Evolutionary conservation across 2,888 invertebrate species (phyloP).

Genomic region (Drosophila emarginata): DNA sequence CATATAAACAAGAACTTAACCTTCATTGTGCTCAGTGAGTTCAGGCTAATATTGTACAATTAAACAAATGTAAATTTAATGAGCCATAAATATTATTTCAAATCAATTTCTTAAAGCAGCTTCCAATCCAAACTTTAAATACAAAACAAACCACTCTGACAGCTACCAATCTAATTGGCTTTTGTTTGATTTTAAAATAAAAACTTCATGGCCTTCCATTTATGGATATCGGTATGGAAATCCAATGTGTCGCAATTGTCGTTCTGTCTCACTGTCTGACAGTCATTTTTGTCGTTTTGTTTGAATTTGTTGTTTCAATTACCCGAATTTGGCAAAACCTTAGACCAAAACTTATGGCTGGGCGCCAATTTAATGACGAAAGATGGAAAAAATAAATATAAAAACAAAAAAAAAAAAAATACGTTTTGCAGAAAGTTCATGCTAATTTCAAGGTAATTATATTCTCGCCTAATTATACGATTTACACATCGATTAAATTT

Average conservation of each 20-base stretch:
- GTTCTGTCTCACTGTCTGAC: too few relatives aligned
- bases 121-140: slow-evolving; percentile 3
- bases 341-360: slow-evolving; percentile 38
- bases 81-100: slow-evolving; percentile 36
- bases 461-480: slow-evolving; percentile 12
- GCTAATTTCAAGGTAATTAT: slow-evolving; percentile 65
- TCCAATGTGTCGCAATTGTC: slow-evolving; percentile 68
- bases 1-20: slow-evolving; percentile 2
- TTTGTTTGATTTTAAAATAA: slow-evolving; percentile 30
- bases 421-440: slow-evolving; percentile 47
- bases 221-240: slow-evolving; percentile 60
- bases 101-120: slow-evolving; percentile 1
- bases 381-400: neutral
- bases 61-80: slow-evolving; percentile 59
- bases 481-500: slow-evolving; percentile 29
- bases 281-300: too few relatives aligned
- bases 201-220: slow-evolving; percentile 20
- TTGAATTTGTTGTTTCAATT: slow-evolving; percentile 27
- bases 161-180: slow-evolving; percentile 58
- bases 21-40: neutral
- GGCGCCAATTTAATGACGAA: slow-evolving; percentile 41
- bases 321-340: slow-evolving; percentile 20
- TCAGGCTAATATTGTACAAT: slow-evolving; percentile 15
- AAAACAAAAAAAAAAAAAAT: neutral
- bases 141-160: slow-evolving; percentile 36